These are phyloP conservation scores for Ophion costatus DNA, from an alignment of 2,888 invertebrate species.

Conservation along the genomic window DNA sequence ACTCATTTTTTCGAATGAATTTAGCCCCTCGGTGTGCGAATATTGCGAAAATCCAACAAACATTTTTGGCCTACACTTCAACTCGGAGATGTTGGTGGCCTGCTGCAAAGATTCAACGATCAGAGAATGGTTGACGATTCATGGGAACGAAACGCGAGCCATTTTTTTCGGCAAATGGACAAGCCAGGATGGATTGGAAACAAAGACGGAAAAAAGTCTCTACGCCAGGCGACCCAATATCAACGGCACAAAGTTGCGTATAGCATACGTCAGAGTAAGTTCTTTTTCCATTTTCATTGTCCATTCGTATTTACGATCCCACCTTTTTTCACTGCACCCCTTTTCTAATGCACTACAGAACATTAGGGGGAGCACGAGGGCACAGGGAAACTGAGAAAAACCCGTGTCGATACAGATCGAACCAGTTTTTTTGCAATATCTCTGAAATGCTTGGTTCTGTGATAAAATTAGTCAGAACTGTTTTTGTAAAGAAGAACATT, in stretches of 20 bases:
- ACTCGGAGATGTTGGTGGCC: slow-evolving; percentile 74
- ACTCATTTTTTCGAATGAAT: slow-evolving; percentile 71
- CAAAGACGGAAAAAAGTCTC: slow-evolving; percentile 56
- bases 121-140: slow-evolving; percentile 75
- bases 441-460: no score
- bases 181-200: slow-evolving; percentile 23
- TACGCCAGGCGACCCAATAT: slow-evolving; percentile 71
- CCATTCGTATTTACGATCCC: neutral
- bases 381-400: neutral
- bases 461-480: no score
- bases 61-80: slow-evolving; percentile 71
- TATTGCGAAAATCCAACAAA: slow-evolving; percentile 70
- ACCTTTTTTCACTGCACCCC: neutral
- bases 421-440: no score
- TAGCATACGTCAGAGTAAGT: slow-evolving; percentile 71
- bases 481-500: no score
- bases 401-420: no score
- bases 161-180: slow-evolving; percentile 71
- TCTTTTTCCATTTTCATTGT: neutral
- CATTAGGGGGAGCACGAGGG: neutral
- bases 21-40: slow-evolving; percentile 48
- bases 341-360: neutral
- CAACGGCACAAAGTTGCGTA: slow-evolving; percentile 69
- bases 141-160: slow-evolving; percentile 67
- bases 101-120: slow-evolving; percentile 68